Conservation (phyloP, 2,113 vertebrate species). For the Hypocryptadius cinnamomeus region DNA sequence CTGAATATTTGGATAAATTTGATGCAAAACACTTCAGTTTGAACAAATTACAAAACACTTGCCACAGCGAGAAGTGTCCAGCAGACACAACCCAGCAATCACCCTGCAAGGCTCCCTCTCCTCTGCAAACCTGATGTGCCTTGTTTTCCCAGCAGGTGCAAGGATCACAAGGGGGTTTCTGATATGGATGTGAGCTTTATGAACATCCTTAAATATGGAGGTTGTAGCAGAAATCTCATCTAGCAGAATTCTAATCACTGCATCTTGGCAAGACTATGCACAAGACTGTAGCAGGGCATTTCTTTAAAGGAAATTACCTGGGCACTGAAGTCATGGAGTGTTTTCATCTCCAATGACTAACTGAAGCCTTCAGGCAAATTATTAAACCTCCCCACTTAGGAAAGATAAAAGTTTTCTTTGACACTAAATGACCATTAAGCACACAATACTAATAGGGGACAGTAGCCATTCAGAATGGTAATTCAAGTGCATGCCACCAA, state of each 20-base stretch:
- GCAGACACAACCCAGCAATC: not conserved
- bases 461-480: not conserved
- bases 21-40: not conserved
- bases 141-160: not conserved
- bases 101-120: not conserved
- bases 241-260: not conserved
- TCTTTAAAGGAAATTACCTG: not conserved
- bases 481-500: not conserved
- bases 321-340: not conserved
- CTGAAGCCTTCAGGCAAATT: conserved; percentile 2
- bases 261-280: not conserved
- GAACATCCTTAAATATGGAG: accelerated
- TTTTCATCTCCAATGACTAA: not conserved
- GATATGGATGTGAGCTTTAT: not conserved
- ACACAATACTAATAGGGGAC: not conserved
- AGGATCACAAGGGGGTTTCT: not conserved
- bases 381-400: not conserved
- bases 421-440: not conserved
- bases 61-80: not conserved
- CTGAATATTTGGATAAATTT: not conserved
- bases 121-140: too few species aligned
- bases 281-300: not conserved
- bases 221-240: not conserved
- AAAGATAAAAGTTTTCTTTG: not conserved
- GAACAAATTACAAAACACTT: not conserved